phyloP scores from a whole-genome alignment of 2,888 invertebrate species.

The Sphecodes monilicornis region DNA sequence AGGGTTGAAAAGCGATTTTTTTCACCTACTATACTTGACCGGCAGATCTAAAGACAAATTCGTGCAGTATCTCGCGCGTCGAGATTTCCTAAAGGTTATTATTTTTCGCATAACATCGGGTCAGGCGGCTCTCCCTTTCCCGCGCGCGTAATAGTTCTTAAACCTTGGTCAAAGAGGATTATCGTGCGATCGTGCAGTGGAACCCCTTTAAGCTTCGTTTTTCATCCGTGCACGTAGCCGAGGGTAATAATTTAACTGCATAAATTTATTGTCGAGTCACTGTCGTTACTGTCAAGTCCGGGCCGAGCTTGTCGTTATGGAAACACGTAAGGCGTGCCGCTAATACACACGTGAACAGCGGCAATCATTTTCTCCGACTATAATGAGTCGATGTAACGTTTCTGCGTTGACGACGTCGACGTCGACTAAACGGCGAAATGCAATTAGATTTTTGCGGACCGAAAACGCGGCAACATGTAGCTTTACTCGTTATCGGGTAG shows the following conservation, averaged over 20 bases:
- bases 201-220: slow-evolving; percentile 15
- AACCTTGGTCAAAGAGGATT: slow-evolving; percentile 17
- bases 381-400: slow-evolving; percentile 33
- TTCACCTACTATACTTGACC: too few species aligned
- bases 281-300: slow-evolving; percentile 41
- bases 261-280: slow-evolving; percentile 56
- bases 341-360: slow-evolving; percentile 49
- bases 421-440: background rate
- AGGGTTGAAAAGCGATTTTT: too few species aligned
- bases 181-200: slow-evolving; percentile 20
- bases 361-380: slow-evolving; percentile 40
- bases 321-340: slow-evolving; percentile 38
- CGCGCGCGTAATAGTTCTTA: slow-evolving; percentile 26
- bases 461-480: background rate
- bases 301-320: slow-evolving; percentile 14
- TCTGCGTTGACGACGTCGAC: background rate
- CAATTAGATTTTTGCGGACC: slow-evolving; percentile 14
- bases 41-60: too few species aligned
- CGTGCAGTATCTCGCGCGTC: too few species aligned
- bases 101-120: background rate
- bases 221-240: slow-evolving; percentile 20
- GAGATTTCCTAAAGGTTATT: background rate
- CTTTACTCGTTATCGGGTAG: background rate
- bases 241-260: slow-evolving; percentile 59
- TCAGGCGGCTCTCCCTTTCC: background rate